phyloP scores from a whole-genome alignment of 2,113 vertebrate genomes.

The Syrrhaptes paradoxus region DNA sequence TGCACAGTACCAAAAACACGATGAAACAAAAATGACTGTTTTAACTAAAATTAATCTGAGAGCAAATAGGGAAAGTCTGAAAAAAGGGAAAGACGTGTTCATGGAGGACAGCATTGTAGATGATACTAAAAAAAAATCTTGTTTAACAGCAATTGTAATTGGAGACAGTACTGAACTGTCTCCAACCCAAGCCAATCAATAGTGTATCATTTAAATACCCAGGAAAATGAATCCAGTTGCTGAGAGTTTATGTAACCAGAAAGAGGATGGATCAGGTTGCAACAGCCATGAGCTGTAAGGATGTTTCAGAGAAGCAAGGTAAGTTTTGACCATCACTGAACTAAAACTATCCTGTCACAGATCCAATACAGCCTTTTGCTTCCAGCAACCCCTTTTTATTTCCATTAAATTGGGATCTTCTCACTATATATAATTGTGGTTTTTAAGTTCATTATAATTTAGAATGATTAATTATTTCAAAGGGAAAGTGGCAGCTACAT shows the following conservation, averaged over 20 bases:
- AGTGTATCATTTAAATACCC: not conserved
- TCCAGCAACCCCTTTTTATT: not conserved
- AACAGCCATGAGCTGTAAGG: not conserved
- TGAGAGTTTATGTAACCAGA: not conserved
- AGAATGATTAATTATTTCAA: not conserved
- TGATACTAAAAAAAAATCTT: not conserved
- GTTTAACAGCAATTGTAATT: not conserved
- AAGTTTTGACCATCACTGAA: not conserved
- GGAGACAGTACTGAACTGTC: not conserved
- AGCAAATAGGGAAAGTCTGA: not conserved
- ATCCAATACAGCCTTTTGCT: not conserved
- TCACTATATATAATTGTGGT: not conserved
- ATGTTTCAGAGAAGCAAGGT: not conserved
- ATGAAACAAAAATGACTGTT: not conserved
- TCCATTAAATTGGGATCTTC: not conserved
- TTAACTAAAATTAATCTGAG: not conserved
- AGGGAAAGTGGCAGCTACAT: not conserved
- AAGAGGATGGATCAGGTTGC: not conserved
- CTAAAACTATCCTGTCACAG: not conserved
- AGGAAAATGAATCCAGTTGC: not conserved
- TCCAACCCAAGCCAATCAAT: not conserved
- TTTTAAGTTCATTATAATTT: not conserved
- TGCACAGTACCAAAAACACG: not conserved
- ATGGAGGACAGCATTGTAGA: not conserved
- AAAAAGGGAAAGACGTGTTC: not conserved